Evolutionary conservation across 2,888 invertebrate genomes (phyloP), one percentile per base, ranked within the genome.

Genomic region (Himalopsyche anomala): DNA sequence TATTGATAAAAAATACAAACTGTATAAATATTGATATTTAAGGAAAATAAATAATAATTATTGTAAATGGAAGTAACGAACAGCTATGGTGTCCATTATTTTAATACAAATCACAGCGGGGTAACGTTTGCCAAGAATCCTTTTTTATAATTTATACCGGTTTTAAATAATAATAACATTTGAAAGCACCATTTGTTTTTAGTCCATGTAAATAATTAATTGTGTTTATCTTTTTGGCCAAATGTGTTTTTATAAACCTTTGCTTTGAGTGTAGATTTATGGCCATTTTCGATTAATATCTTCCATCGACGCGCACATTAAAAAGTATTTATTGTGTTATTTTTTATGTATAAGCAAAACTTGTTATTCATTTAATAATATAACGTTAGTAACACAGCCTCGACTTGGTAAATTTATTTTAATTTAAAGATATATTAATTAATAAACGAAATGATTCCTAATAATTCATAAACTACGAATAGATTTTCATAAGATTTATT

Each of bases 81-180:
- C 74, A 36, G 36, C 15, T 36, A 38, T 74, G 28, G 28, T 74
- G 36, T 74, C 38, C 36, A 36, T 74, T 74, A 74, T 74, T 74
- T 74, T 74, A 74, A 74, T 74, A 74, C 74, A 74, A 74, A 74
- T 36, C 74, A 12, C 74, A 36, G 74, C 74, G 74, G 74, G 74
- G 12, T 38, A 36, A 51, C 12, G 74, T 3, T 74, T 74, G 38
- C 74, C 74, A 9, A 36, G 36, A 74, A 74, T 74, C 36, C 15
- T 74, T 74, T 62, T 38, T 74, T 36, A 74, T 74, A 74, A 74
- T 74, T 36, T 74, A 74, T 74, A 36, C 74, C 5, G 74, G 74
- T 74, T 74, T 36, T 36, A 74, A 74, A 74, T 74, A 74, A 74
- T 74, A 36, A 36, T 74, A 12, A 36, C 51, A 51, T 74, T 15